A percentile compares a stretch with the other conserved stretches of the same genome.
These are phyloP conservation scores for Acanthococcus lagerstroemiae DNA, from an alignment of 2,888 invertebrate genomes.

Conservation along the genomic window DNA sequence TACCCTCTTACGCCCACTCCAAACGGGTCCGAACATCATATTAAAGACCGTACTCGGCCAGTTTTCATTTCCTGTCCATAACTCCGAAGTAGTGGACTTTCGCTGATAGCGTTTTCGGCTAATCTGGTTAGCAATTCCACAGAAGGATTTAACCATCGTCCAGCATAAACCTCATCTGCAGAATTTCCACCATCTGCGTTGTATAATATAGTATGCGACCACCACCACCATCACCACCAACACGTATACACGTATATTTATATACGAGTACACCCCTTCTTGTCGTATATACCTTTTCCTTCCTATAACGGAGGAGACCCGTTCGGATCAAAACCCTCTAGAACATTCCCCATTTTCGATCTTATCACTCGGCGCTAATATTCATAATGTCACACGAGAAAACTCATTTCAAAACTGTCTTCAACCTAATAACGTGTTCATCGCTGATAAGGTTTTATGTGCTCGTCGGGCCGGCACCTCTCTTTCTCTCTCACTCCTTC, in stretches of 20 bases:
- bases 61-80: conserved; percentile 29
- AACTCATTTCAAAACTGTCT: conserved; percentile 27
- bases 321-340: too few relatives aligned
- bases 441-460: conserved; percentile 10
- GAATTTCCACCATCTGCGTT: conserved; percentile 23
- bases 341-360: conserved; percentile 12
- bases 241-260: not conserved
- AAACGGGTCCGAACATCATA: conserved; percentile 3
- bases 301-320: conserved; percentile 16
- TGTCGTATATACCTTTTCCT: conserved; percentile 19
- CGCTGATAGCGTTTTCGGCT: conserved; percentile 27
- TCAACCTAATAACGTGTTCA: conserved; percentile 27
- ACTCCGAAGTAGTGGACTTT: conserved; percentile 28
- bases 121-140: conserved; percentile 22
- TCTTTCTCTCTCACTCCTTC: not conserved
- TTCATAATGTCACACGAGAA: conserved; percentile 26
- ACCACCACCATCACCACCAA: too few relatives aligned
- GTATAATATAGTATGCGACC: too few relatives aligned
- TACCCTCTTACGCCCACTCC: conserved; percentile 16
- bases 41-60: conserved; percentile 28
- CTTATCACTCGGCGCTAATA: conserved; percentile 17
- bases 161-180: conserved; percentile 24
- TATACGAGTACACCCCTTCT: conserved; percentile 3
- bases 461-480: not conserved
- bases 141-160: conserved; percentile 16